Base-by-base conservation (phyloP, 2,113 vertebrate species). In the Nyctibius bracteatus region DNA sequence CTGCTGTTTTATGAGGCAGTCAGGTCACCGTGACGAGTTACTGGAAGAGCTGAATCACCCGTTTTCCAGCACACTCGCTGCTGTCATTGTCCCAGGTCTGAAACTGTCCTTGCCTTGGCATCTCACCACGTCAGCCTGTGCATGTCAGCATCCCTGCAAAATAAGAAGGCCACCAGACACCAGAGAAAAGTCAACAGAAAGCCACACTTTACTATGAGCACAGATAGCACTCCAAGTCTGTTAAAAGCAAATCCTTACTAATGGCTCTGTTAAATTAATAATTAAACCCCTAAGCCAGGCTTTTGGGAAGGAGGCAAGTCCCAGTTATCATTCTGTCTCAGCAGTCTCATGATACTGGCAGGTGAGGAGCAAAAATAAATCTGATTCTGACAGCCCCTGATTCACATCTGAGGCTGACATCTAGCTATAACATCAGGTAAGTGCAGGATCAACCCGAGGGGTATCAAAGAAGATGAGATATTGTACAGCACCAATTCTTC, bases 351-450 rank as follows among this genome's bases (percentile, higher is more conserved):
- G 0, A 63, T 19, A 55, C 54, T 12, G 35, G 49, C 44, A 83
- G 39, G n/a, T 3, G 4, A 57, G 62, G 33, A 75, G 37, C 18
- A 81, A 72, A 96, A 96, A 55, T 79, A 71, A 67, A 81, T 24
- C 39, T 72, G 65, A 67, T 52, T n/a, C 35, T 82, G 95, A 94
- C 43, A 71, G 61, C 2, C 51, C 54, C 35, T 33, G 77, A 74
- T 51, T 63, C 94, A 93, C 83, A 96, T 96, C 94, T 92, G 94
- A 96, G 96, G 73, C 94, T 96, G 96, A 96, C 95, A 96, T 88
- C 95, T 95, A 97, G 94, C 96, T 96, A 87, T 94, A 82, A 85
- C 27, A 85, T 11, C 95, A 97, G 81, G 94, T 90, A 96, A 96
- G 90, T 91, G 87, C 95, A 96, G 79, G 49, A 90, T 49, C 66